Evolutionary conservation across 2,888 invertebrate genomes (phyloP).

Genomic region (Drosophila paranaensis): DNA sequence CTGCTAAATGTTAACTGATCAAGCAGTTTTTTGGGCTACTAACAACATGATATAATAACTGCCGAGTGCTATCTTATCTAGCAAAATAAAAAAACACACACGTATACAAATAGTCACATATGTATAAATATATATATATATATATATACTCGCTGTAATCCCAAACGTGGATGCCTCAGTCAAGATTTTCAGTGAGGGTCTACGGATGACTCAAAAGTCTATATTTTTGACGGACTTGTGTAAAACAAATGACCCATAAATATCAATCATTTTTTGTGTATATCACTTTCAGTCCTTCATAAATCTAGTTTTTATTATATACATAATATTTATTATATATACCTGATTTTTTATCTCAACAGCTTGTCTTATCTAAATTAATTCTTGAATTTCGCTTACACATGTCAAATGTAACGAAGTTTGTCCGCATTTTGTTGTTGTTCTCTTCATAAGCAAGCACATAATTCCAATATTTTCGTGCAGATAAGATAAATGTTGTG

Average conservation of each 20-base stretch:
- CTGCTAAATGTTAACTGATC: slow-evolving; percentile 55
- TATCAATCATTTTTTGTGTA: not conserved
- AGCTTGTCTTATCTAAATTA: slow-evolving; percentile 2
- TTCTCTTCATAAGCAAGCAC: slow-evolving; percentile 31
- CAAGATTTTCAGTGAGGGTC: not conserved
- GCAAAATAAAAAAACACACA: not conserved
- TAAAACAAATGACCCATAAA: not conserved
- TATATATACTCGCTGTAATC: slow-evolving; percentile 29
- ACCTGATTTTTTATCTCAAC: not conserved
- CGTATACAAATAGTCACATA: too few species aligned
- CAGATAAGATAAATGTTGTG: slow-evolving; percentile 59
- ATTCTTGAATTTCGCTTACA: slow-evolving; percentile 27
- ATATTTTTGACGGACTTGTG: not conserved
- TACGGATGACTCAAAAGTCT: not conserved
- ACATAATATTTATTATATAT: not conserved
- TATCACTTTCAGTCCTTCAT: not conserved
- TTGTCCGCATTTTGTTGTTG: not conserved
- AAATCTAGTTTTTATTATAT: not conserved
- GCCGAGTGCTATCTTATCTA: slow-evolving; percentile 40
- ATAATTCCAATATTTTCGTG: slow-evolving; percentile 40
- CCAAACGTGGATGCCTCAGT: slow-evolving; percentile 5
- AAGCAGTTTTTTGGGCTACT: not conserved
- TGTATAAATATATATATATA: not conserved
- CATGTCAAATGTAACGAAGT: slow-evolving; percentile 15
- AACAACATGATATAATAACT: slow-evolving; percentile 26